Conservation (phyloP, 2,888 invertebrate species). For the Idaea biselata region DNA sequence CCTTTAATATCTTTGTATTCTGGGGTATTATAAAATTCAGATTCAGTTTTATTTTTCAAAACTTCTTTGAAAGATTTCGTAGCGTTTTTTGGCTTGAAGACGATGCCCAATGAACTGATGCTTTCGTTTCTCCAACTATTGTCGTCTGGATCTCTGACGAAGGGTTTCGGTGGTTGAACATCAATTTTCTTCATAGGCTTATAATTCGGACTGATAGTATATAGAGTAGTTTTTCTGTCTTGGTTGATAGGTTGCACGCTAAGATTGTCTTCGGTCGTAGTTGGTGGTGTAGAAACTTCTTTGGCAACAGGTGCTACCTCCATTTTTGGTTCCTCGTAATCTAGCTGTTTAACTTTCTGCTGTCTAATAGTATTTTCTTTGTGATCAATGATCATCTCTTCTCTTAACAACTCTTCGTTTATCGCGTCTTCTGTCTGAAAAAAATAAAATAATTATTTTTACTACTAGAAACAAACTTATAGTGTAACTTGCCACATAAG, state of each 20-base stretch:
- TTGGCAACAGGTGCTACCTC: constrained; percentile 4
- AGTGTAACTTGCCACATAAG: constrained; percentile 27
- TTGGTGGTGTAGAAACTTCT: constrained; percentile 14
- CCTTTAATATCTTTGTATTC: constrained; percentile 50
- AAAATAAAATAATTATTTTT: constrained; percentile 14
- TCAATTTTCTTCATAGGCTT: constrained; percentile 70
- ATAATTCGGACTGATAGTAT: constrained; percentile 61
- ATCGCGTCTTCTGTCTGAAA: constrained; percentile 67
- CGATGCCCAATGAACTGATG: constrained; percentile 70
- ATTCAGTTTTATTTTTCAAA: constrained; percentile 70
- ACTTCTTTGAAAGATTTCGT: constrained; percentile 71
- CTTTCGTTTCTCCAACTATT: constrained; percentile 77
- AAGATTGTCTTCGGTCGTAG: constrained; percentile 35
- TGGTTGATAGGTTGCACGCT: constrained; percentile 54
- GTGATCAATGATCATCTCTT: constrained; percentile 48
- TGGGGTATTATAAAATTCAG: constrained; percentile 47
- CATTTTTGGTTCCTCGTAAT: constrained; percentile 12
- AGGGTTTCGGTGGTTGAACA: constrained; percentile 57
- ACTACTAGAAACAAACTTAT: constrained; percentile 9
- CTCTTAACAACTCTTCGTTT: constrained; percentile 60
- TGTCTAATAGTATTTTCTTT: constrained; percentile 39
- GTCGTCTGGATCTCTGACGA: constrained; percentile 67
- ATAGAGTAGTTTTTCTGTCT: constrained; percentile 40
- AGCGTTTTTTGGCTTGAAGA: constrained; percentile 70
- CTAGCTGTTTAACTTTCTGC: constrained; percentile 23